Percentiles rank a stretch among this genome's conserved stretches.
Evolutionary conservation across 2,113 vertebrate species (phyloP).

Genomic region (Pachyramphus minor): DNA sequence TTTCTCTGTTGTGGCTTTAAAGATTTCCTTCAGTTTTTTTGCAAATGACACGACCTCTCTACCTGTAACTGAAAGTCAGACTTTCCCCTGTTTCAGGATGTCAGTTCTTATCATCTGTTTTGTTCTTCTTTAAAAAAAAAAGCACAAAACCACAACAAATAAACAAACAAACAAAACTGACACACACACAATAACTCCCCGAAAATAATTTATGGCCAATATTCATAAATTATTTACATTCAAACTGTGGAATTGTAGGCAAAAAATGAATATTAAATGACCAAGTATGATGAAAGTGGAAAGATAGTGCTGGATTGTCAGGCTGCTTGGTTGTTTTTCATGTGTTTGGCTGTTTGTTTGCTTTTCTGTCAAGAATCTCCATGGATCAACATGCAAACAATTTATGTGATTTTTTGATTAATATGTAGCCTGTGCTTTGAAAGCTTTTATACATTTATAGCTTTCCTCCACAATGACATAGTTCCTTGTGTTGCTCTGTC

Average conservation of each 20-base stretch:
- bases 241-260: background rate
- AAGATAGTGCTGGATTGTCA: background rate
- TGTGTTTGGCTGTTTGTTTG: conserved; percentile 32
- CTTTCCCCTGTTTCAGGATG: background rate
- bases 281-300: conserved; percentile 10
- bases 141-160: background rate
- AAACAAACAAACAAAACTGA: background rate
- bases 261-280: conserved; percentile 26
- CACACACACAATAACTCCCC: background rate
- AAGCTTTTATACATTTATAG: background rate
- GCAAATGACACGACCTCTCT: background rate
- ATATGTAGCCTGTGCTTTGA: conserved; percentile 1
- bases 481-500: background rate
- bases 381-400: background rate
- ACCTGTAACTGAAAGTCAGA: background rate
- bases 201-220: conserved; percentile 8
- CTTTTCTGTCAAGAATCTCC: conserved; percentile 7
- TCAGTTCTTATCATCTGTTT: background rate
- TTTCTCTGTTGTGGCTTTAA: background rate
- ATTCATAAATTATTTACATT: conserved; percentile 14
- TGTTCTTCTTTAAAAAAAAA: background rate
- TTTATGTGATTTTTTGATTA: conserved; percentile 25
- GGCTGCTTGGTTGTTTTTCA: background rate
- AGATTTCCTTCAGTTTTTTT: background rate
- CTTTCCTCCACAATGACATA: background rate